Conservation (phyloP, 2,888 invertebrate species). For the Pegoplata infirma region DNA sequence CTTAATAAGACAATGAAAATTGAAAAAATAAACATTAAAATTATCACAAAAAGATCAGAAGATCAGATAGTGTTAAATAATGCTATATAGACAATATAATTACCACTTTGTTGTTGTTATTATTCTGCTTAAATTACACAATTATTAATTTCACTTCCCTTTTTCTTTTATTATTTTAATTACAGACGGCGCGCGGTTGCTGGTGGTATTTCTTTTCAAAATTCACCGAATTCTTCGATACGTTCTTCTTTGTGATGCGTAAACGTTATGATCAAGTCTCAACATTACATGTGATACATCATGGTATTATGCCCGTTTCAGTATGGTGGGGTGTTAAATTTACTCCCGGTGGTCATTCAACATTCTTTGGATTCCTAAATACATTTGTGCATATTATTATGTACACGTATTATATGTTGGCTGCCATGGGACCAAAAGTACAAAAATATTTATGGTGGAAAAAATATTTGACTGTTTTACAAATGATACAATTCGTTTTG, state of each 20-base stretch:
- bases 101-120: too few relatives aligned
- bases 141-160: background rate
- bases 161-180: constrained; percentile 15
- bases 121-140: too few relatives aligned
- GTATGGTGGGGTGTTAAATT: constrained; percentile 95
- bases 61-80: background rate
- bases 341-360: constrained; percentile 93
- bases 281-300: constrained; percentile 95
- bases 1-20: constrained; percentile 3
- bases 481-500: constrained; percentile 94
- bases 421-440: constrained; percentile 92
- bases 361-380: constrained; percentile 95
- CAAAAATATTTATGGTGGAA: constrained; percentile 97
- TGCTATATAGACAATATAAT: background rate
- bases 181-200: constrained; percentile 89
- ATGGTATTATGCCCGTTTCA: constrained; percentile 96
- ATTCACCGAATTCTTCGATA: constrained; percentile 95
- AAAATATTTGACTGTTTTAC: constrained; percentile 92
- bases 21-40: background rate
- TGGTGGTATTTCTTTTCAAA: constrained; percentile 98
- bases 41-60: background rate
- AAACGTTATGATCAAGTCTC: constrained; percentile 96
- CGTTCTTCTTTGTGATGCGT: constrained; percentile 94
- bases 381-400: constrained; percentile 96
- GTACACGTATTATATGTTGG: constrained; percentile 94